Evolutionary conservation across 2,797 vertebrate genomes (phyloP).

Genomic region (Novumbra hubbsi): DNA sequence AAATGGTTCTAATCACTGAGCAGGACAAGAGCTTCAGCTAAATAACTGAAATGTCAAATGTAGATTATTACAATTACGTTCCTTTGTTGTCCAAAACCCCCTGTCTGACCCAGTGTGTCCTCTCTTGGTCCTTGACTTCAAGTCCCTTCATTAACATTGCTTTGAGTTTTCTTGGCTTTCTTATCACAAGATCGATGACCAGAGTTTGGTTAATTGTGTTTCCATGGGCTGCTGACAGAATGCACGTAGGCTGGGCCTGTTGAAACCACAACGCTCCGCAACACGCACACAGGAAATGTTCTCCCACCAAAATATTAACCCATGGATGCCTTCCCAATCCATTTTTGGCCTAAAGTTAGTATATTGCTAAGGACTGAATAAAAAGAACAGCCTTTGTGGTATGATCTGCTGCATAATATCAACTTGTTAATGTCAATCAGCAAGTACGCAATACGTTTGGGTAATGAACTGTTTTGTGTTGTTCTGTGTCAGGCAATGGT

Average conservation of each 20-base stretch:
- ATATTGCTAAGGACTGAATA: neutral
- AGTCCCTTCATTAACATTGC: neutral
- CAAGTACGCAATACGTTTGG: neutral
- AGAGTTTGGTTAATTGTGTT: slow-evolving; percentile 32
- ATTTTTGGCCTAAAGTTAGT: slow-evolving; percentile 9
- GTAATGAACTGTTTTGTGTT: neutral
- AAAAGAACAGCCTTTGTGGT: neutral
- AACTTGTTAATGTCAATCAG: neutral
- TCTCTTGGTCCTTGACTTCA: slow-evolving; percentile 4
- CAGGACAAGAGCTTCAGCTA: no score
- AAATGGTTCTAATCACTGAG: no score
- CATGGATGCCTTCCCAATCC: neutral
- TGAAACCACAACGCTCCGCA: neutral
- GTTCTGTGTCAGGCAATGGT: slow-evolving; percentile 86
- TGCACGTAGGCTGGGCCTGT: slow-evolving; percentile 33
- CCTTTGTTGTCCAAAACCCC: neutral
- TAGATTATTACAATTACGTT: no score
- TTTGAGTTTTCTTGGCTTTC: slow-evolving; percentile 9
- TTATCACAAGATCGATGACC: slow-evolving; percentile 15
- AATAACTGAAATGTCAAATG: no score
- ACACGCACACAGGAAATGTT: slow-evolving; percentile 13
- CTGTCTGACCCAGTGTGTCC: slow-evolving; percentile 16
- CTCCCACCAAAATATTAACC: slow-evolving; percentile 3
- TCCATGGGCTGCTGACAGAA: slow-evolving; percentile 29
- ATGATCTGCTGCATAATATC: neutral